Conservation (phyloP, 2,888 invertebrate genomes). For the Liposcelis brunnea region DNA sequence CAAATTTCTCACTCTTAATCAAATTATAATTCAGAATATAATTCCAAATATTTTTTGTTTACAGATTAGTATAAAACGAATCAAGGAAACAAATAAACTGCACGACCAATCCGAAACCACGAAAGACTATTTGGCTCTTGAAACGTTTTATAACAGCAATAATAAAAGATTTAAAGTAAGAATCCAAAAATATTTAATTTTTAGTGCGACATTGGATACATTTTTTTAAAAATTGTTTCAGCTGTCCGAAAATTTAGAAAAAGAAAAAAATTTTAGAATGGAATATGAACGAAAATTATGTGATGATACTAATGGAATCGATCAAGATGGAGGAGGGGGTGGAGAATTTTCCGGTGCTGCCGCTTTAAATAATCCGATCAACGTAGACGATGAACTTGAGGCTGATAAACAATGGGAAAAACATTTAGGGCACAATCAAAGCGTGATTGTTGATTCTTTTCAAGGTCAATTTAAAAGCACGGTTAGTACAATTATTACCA, state of each 20-base stretch:
- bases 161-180: constrained; percentile 24
- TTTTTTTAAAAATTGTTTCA: neutral
- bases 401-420: constrained; percentile 38
- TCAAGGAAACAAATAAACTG: constrained; percentile 31
- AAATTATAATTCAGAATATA: too few relatives aligned
- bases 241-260: constrained; percentile 3
- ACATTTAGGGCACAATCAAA: constrained; percentile 35
- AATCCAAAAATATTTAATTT: too few relatives aligned
- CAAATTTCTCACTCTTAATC: neutral
- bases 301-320: constrained; percentile 9
- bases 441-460: constrained; percentile 41
- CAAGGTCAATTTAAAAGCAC: constrained; percentile 47
- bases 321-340: constrained; percentile 17
- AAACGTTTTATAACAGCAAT: constrained; percentile 16
- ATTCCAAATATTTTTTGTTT: too few relatives aligned
- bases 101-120: constrained; percentile 12
- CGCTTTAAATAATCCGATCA: constrained; percentile 22
- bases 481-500: constrained; percentile 22
- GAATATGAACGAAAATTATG: constrained; percentile 19
- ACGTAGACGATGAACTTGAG: constrained; percentile 23
- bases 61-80: constrained; percentile 22
- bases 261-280: constrained; percentile 23
- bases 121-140: constrained; percentile 5
- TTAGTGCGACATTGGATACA: too few relatives aligned
- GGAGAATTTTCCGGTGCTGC: constrained; percentile 18